Conservation (phyloP, 2,888 invertebrate species). For the Heterodera filipjevi region DNA sequence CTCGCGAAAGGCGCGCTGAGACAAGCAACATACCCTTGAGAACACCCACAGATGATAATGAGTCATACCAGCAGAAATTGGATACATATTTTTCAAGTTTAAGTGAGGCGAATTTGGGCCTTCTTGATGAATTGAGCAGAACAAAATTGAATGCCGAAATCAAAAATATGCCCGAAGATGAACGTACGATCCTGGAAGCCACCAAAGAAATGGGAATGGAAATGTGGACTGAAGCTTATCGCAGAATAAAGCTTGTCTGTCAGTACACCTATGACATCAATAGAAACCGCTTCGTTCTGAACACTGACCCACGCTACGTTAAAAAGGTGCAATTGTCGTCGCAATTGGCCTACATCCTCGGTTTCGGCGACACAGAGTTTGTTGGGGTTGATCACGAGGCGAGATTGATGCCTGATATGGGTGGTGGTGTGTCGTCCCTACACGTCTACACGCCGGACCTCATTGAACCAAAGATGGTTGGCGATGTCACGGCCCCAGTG, state of each 20-base stretch:
- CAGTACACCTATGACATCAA: not conserved
- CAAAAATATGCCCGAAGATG: too few species aligned
- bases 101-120: not conserved
- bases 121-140: not conserved
- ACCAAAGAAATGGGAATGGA: too few species aligned
- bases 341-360: constrained; percentile 24
- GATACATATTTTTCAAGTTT: too few species aligned
- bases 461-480: constrained; percentile 22
- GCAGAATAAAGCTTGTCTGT: too few species aligned
- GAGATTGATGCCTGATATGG: constrained; percentile 24
- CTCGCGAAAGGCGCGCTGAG: too few species aligned
- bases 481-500: constrained; percentile 34
- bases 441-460: constrained; percentile 5
- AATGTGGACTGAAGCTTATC: too few species aligned
- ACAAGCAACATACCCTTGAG: too few species aligned
- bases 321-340: not conserved
- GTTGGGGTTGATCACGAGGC: not conserved
- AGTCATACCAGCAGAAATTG: too few species aligned
- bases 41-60: too few species aligned
- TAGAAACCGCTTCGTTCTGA: constrained; percentile 3
- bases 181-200: too few species aligned
- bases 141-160: not conserved
- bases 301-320: not conserved
- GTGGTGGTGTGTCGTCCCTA: constrained; percentile 13
- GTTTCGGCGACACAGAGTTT: constrained; percentile 10